phyloP scores from a whole-genome alignment of 2,888 invertebrate genomes.

The Synergus laeviventris region DNA sequence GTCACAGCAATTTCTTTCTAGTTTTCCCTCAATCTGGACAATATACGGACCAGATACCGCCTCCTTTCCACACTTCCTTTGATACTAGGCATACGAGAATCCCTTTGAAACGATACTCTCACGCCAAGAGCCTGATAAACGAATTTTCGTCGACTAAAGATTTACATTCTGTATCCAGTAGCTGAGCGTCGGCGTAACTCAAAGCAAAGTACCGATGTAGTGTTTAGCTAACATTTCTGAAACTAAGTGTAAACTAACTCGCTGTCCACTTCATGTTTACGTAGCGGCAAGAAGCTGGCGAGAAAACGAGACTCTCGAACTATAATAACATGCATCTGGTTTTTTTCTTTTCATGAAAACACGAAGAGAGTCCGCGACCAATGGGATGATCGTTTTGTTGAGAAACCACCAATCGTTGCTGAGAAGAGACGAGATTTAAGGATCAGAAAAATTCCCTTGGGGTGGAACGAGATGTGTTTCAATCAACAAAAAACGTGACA shows the following conservation, averaged over 20 bases:
- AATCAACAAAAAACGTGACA: slow-evolving; percentile 33
- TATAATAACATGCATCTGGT: slow-evolving; percentile 53
- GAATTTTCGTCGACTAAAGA: slow-evolving; percentile 22
- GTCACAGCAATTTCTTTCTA: slow-evolving; percentile 10
- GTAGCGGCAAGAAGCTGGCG: slow-evolving; percentile 60
- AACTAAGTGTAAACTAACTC: slow-evolving; percentile 74
- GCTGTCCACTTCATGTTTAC: slow-evolving; percentile 69
- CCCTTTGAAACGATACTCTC: slow-evolving; percentile 27
- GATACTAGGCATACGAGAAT: not conserved
- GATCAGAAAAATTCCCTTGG: not conserved
- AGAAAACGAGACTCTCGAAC: slow-evolving; percentile 55
- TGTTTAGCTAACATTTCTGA: slow-evolving; percentile 73
- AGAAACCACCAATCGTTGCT: slow-evolving; percentile 29
- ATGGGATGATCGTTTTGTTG: not conserved
- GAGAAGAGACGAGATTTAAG: slow-evolving; percentile 4
- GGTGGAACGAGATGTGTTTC: not conserved
- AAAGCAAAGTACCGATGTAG: slow-evolving; percentile 62
- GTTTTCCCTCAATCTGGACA: slow-evolving; percentile 25
- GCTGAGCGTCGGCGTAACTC: slow-evolving; percentile 61
- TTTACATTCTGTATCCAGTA: slow-evolving; percentile 48
- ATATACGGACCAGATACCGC: not conserved
- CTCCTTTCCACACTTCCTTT: not conserved
- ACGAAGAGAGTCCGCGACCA: slow-evolving; percentile 25
- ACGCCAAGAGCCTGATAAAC: slow-evolving; percentile 21
- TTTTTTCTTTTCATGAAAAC: slow-evolving; percentile 45